Conservation (phyloP, 2,113 vertebrate genomes). For the Oncorhynchus masou region DNA sequence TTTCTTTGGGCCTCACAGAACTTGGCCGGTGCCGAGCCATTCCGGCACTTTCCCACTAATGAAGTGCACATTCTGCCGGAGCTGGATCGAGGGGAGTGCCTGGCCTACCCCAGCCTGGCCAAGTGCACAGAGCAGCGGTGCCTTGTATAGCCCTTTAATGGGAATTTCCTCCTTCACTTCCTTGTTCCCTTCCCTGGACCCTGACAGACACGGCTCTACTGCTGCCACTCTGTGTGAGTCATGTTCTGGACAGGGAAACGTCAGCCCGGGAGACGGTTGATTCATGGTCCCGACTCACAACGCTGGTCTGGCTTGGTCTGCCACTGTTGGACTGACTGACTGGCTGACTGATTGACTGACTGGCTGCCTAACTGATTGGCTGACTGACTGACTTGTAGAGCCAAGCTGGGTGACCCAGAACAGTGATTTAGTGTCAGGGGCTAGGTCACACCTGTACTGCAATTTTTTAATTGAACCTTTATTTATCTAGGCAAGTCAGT, state of each 20-base stretch:
- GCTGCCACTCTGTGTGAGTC: conserved; percentile 64
- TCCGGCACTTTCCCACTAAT: conserved; percentile 75
- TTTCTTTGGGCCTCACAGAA: conserved; percentile 70
- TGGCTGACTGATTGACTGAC: rapidly evolving
- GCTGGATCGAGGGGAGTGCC: conserved; percentile 35
- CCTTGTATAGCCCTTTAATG: conserved; percentile 66
- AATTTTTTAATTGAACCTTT: no score
- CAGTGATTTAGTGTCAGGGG: not conserved
- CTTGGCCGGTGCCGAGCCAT: conserved; percentile 66
- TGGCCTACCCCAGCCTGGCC: conserved; percentile 25
- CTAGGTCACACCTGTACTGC: not conserved
- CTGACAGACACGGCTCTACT: conserved; percentile 28
- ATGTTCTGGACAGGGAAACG: conserved; percentile 48
- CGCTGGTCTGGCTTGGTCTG: conserved; percentile 59
- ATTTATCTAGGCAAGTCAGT: no score
- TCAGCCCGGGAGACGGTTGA: conserved; percentile 54
- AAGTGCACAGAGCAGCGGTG: conserved; percentile 26
- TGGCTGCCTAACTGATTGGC: not conserved
- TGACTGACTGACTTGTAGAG: no score
- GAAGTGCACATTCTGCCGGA: conserved; percentile 73
- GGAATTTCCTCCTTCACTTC: conserved; percentile 65
- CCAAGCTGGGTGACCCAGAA: not conserved
- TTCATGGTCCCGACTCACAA: conserved; percentile 39
- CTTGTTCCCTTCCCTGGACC: conserved; percentile 2
- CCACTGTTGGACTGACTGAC: conserved; percentile 47